Percentiles rank a stretch among this genome's conserved stretches.
These are phyloP conservation scores for Chelmon rostratus DNA, from an alignment of 2,797 vertebrate species.

Conservation along the genomic window DNA sequence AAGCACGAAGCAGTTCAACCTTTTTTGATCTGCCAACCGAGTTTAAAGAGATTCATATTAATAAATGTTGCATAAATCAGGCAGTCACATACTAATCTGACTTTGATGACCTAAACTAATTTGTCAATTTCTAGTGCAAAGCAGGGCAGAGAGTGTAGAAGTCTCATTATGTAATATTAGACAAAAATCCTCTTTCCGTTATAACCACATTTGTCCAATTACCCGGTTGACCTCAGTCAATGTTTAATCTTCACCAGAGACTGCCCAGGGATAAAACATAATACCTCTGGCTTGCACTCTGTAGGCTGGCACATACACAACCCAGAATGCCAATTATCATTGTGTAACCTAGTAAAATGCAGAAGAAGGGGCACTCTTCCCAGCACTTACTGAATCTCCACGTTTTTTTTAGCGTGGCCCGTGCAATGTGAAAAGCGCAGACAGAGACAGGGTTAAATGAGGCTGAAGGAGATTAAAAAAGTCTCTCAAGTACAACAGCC, in stretches of 20 bases:
- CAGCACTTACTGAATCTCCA: conserved; percentile 23
- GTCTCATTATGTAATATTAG: conserved; percentile 48
- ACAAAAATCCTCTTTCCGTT: conserved; percentile 55
- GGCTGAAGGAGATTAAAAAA: conserved; percentile 60
- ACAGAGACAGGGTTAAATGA: conserved; percentile 51
- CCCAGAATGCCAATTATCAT: conserved; percentile 51
- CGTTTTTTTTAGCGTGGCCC: conserved; percentile 9
- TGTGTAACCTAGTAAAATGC: conserved; percentile 37
- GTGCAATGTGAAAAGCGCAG: not conserved
- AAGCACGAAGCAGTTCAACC: not conserved
- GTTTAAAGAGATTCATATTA: conserved; percentile 7
- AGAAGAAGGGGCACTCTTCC: conserved; percentile 10
- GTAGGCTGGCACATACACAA: conserved; percentile 40
- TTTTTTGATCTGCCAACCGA: not conserved
- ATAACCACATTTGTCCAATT: conserved; percentile 68
- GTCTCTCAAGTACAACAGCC: conserved; percentile 39
- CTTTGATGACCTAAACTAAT: conserved; percentile 43
- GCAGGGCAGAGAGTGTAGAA: conserved; percentile 23
- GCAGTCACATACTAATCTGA: conserved; percentile 26
- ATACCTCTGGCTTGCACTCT: conserved; percentile 37
- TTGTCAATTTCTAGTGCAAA: conserved; percentile 30
- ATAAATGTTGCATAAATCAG: conserved; percentile 33
- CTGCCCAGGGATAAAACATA: conserved; percentile 43
- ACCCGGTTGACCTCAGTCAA: conserved; percentile 59
- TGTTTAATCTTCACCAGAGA: conserved; percentile 59